phyloP scores from a whole-genome alignment of 2,797 vertebrate species.

The Eptatretus atami region DNA sequence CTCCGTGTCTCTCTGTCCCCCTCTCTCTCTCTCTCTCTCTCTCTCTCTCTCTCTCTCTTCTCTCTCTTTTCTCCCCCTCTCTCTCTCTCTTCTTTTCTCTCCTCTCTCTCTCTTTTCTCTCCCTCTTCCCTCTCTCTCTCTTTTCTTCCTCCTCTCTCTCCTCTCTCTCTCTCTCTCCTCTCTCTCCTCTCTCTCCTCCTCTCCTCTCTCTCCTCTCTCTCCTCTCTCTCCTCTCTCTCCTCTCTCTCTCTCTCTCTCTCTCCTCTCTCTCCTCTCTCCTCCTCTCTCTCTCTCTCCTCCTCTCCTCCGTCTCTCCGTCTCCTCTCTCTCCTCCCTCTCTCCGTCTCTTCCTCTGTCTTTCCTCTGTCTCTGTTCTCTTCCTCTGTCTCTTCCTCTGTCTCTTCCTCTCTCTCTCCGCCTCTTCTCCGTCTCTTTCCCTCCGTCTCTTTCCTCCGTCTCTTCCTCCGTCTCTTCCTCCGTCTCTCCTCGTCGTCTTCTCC shows the following conservation, averaged over 20 bases:
- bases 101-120: neutral
- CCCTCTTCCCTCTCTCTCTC: neutral
- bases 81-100: neutral
- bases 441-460: neutral
- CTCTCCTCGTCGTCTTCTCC: too few relatives aligned
- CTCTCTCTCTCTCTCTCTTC: neutral
- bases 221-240: neutral
- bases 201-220: neutral
- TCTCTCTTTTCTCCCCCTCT: neutral
- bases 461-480: too few relatives aligned
- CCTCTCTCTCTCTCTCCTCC: neutral
- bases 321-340: neutral
- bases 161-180: neutral
- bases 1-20: neutral
- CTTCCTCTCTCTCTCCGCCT: neutral
- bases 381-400: neutral
- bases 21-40: neutral
- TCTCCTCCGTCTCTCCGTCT: neutral
- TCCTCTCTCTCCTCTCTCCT: neutral
- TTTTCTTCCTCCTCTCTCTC: neutral
- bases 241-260: neutral
- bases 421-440: neutral
- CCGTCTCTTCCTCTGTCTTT: neutral
- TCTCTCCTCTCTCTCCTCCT: neutral
- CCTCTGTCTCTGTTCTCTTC: neutral